A percentile compares a stretch with the other conserved stretches of the same genome.
phyloP scores from a whole-genome alignment of 2,113 vertebrate species.

The Catharus bicknelli region DNA sequence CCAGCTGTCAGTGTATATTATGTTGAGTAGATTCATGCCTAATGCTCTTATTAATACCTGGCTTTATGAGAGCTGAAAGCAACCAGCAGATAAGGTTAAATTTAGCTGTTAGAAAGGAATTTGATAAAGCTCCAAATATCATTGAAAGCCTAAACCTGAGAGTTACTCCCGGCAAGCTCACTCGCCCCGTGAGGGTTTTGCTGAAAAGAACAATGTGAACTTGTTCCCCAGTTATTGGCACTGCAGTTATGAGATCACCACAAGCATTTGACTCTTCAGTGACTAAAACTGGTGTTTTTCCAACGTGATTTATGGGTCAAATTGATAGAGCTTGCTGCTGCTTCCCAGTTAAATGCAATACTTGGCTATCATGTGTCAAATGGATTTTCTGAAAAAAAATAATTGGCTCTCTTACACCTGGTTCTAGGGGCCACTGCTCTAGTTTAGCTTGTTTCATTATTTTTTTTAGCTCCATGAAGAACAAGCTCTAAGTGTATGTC shows the following conservation, averaged over 20 bases:
- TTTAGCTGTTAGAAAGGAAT: conserved; percentile 35
- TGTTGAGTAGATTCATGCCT: conserved; percentile 53
- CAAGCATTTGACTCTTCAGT: not conserved
- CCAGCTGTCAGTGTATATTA: conserved; percentile 56
- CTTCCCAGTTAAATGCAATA: not conserved
- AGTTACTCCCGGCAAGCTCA: not conserved
- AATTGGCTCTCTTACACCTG: not conserved
- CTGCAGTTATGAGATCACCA: not conserved
- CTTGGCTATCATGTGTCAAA: not conserved
- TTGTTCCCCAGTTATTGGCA: not conserved
- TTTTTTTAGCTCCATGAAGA: not conserved
- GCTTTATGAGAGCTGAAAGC: conserved; percentile 57
- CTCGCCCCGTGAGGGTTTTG: not conserved
- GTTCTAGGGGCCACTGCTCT: not conserved
- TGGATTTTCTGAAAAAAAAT: not conserved
- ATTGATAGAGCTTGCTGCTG: not conserved
- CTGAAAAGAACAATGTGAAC: not conserved
- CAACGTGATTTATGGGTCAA: not conserved
- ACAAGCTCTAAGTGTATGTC: not conserved
- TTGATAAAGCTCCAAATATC: conserved; percentile 4
- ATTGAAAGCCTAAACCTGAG: conserved; percentile 22
- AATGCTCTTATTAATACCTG: conserved; percentile 60
- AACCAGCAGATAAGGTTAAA: conserved; percentile 31
- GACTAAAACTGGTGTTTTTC: not conserved
- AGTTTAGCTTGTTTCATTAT: not conserved